Evolutionary conservation across 2,888 invertebrate genomes (phyloP).

Genomic region (Idaea straminata): DNA sequence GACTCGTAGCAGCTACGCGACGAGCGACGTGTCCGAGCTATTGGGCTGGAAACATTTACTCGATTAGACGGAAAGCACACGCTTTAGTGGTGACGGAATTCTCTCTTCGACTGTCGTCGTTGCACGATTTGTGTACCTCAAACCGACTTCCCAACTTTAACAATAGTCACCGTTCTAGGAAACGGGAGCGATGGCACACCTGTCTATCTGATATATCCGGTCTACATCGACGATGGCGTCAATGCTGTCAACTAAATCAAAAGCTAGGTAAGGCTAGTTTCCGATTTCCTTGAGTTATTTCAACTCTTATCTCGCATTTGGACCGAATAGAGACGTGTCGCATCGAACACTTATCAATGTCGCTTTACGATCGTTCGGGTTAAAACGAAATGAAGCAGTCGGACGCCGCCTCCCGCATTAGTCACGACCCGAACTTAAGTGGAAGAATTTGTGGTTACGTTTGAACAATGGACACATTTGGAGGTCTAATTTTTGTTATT

Average conservation of each 20-base stretch:
- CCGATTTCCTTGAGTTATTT: constrained; percentile 48
- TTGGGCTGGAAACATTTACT: constrained; percentile 69
- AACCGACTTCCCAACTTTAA: constrained; percentile 28
- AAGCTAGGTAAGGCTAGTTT: constrained; percentile 29
- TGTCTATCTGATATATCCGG: constrained; percentile 22
- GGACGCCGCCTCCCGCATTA: constrained; percentile 52
- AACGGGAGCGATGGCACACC: constrained; percentile 13
- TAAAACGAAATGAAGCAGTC: constrained; percentile 60
- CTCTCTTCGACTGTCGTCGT: constrained; percentile 45
- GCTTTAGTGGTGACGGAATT: constrained; percentile 63
- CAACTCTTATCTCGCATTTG: constrained; percentile 52
- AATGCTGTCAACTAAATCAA: constrained; percentile 22
- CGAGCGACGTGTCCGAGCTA: constrained; percentile 51
- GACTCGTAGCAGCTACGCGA: constrained; percentile 52
- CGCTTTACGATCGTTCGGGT: constrained; percentile 56
- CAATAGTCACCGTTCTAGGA: constrained; percentile 22
- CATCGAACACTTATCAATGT: constrained; percentile 65
- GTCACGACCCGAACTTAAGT: constrained; percentile 58
- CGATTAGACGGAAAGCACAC: constrained; percentile 72
- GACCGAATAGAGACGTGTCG: constrained; percentile 56
- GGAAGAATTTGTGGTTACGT: constrained; percentile 58
- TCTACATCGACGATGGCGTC: constrained; percentile 21
- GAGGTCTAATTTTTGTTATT: constrained; percentile 35
- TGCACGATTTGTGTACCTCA: constrained; percentile 43
- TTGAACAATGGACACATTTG: constrained; percentile 52